phyloP scores from a whole-genome alignment of 2,797 vertebrate genomes.

The Enteromius radiatus region DNA sequence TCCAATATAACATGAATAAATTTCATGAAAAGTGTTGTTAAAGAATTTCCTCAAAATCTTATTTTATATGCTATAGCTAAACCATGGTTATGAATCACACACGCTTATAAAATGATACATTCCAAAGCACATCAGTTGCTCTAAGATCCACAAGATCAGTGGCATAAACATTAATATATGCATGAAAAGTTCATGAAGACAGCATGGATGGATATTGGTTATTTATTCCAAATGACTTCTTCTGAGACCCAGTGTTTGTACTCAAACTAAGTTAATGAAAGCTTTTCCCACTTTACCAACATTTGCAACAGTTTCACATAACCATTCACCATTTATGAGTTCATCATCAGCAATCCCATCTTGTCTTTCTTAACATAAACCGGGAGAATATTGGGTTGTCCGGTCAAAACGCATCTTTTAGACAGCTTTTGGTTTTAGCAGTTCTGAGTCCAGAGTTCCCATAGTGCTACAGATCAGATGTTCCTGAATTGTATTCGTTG shows the following conservation, averaged over 20 bases:
- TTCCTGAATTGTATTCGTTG: conserved; percentile 28
- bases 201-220: background rate
- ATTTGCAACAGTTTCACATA: conserved; percentile 35
- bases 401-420: conserved; percentile 1
- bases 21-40: background rate
- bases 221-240: background rate
- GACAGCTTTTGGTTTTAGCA: background rate
- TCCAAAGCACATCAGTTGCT: background rate
- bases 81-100: background rate
- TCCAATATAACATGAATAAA: background rate
- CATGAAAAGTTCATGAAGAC: background rate
- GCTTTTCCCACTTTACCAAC: conserved; percentile 17
- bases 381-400: conserved; percentile 2
- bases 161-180: background rate
- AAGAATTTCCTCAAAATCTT: background rate
- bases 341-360: conserved; percentile 1
- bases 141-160: background rate
- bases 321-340: conserved; percentile 44
- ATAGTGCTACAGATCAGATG: conserved; percentile 31
- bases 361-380: conserved; percentile 30
- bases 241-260: conserved; percentile 26
- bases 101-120: background rate
- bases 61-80: background rate
- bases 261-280: conserved; percentile 7
- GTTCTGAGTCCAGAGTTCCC: background rate